These are phyloP conservation scores for Holothuria glaberrima DNA, from an alignment of 35 echinoderm and acorn worm species.

Conservation along the genomic window DNA sequence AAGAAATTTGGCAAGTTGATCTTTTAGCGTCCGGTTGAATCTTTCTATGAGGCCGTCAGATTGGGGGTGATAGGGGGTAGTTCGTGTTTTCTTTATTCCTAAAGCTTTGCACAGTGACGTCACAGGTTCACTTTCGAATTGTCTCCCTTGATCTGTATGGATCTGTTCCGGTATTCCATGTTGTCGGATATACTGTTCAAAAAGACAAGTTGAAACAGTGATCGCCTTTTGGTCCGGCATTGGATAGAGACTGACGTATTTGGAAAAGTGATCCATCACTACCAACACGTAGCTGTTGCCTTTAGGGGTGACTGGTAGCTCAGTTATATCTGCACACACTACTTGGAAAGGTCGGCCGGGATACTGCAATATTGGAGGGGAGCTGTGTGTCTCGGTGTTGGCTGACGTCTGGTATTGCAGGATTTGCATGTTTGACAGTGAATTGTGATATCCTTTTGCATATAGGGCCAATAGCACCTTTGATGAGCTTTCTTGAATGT, in stretches of 20 bases:
- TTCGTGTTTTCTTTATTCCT: conserved; percentile 61
- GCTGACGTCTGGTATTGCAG: background rate
- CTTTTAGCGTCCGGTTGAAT: conserved; percentile 54
- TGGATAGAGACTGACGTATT: conserved; percentile 24
- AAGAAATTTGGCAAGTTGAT: conserved; percentile 24
- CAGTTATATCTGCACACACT: conserved; percentile 34
- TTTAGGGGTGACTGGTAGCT: conserved; percentile 27
- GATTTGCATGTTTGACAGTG: too few species aligned
- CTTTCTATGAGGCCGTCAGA: conserved; percentile 61
- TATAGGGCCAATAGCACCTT: too few species aligned
- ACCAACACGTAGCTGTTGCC: conserved; percentile 45
- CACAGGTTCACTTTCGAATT: conserved; percentile 61
- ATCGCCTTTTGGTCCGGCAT: conserved; percentile 36
- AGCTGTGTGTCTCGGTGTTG: background rate
- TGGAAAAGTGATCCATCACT: conserved; percentile 41
- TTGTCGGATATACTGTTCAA: conserved; percentile 55
- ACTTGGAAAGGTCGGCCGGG: conserved; percentile 9
- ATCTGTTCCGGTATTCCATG: conserved; percentile 59
- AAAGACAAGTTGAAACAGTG: conserved; percentile 10
- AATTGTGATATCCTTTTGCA: too few species aligned
- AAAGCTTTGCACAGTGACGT: conserved; percentile 4
- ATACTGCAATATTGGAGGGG: background rate
- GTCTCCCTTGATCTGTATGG: conserved; percentile 61
- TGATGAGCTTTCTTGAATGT: too few species aligned
- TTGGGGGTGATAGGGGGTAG: conserved; percentile 67